These are phyloP conservation scores for Setipinna tenuifilis DNA, from an alignment of 2,797 vertebrate species.

Conservation along the genomic window DNA sequence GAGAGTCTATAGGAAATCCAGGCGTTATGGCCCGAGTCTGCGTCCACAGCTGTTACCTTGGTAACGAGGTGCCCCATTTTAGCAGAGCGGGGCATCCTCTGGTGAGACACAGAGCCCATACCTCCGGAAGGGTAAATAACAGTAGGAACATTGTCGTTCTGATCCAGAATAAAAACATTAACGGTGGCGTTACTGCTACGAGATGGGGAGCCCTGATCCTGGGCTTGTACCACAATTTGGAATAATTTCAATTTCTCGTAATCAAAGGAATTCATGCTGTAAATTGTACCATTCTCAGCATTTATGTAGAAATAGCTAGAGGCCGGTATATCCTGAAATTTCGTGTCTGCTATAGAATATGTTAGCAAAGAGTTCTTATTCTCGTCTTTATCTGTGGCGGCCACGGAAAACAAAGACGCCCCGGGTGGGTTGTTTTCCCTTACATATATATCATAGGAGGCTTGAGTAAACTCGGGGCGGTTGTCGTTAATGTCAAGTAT, in stretches of 20 bases:
- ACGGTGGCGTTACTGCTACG: conserved; percentile 57
- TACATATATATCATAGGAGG: conserved; percentile 81
- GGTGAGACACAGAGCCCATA: conserved; percentile 39
- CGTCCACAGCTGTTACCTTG: conserved; percentile 69
- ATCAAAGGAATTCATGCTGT: conserved; percentile 60
- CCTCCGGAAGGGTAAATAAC: conserved; percentile 55
- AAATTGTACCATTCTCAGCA: conserved; percentile 68
- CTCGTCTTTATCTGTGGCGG: conserved; percentile 79
- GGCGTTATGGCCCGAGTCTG: conserved; percentile 71
- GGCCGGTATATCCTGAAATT: conserved; percentile 26
- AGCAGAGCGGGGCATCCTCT: conserved; percentile 32
- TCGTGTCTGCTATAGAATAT: conserved; percentile 40
- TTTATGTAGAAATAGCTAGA: conserved; percentile 46
- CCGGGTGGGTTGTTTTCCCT: conserved; percentile 83
- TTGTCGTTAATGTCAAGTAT: conserved; percentile 89
- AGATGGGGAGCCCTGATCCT: conserved; percentile 51
- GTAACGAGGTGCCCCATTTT: conserved; percentile 56
- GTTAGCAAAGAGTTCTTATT: conserved; percentile 64
- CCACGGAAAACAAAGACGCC: conserved; percentile 80
- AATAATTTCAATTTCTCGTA: conserved; percentile 60
- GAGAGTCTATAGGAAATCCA: conserved; percentile 70
- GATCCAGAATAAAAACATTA: conserved; percentile 55
- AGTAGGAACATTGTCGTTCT: conserved; percentile 59
- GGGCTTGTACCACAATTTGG: conserved; percentile 52
- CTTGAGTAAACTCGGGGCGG: conserved; percentile 72